These are phyloP conservation scores for Hippasteria phrygiana DNA, from an alignment of 53 echinoderm and acorn worm genomes.

Conservation along the genomic window DNA sequence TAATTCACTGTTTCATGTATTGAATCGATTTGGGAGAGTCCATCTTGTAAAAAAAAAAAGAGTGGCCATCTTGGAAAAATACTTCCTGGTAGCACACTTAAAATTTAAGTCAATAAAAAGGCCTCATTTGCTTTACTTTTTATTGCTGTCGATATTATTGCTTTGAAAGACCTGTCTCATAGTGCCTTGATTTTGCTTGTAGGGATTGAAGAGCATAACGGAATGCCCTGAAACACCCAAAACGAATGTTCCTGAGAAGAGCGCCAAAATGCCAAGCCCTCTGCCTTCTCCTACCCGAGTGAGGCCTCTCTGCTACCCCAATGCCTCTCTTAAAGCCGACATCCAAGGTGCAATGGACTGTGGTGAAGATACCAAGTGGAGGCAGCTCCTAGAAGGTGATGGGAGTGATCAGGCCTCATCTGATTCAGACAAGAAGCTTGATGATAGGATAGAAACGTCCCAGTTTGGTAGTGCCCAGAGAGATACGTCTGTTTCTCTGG, in stretches of 20 bases:
- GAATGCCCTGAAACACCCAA: conserved; percentile 39
- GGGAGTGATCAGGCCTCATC: background rate
- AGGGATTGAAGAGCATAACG: conserved; percentile 77
- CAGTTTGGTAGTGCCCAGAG: background rate
- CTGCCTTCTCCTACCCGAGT: conserved; percentile 43
- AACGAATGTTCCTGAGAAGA: background rate
- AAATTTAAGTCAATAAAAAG: too few relatives aligned
- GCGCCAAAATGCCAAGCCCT: conserved; percentile 39
- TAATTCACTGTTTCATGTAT: too few relatives aligned
- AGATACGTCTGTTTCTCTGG: background rate
- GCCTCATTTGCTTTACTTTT: too few relatives aligned
- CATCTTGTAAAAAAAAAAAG: too few relatives aligned
- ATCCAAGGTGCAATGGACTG: background rate
- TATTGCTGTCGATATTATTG: background rate
- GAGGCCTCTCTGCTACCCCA: conserved; percentile 54
- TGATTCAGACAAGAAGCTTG: background rate
- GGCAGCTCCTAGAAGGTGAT: background rate
- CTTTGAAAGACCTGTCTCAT: background rate
- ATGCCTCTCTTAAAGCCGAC: background rate
- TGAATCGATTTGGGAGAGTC: too few relatives aligned
- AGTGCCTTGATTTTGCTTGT: background rate
- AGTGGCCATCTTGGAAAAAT: too few relatives aligned
- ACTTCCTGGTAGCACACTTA: too few relatives aligned
- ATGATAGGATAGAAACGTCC: background rate
- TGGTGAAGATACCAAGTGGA: background rate